phyloP scores from a whole-genome alignment of 2,113 vertebrate genomes.

The Tachysurus fulvidraco region DNA sequence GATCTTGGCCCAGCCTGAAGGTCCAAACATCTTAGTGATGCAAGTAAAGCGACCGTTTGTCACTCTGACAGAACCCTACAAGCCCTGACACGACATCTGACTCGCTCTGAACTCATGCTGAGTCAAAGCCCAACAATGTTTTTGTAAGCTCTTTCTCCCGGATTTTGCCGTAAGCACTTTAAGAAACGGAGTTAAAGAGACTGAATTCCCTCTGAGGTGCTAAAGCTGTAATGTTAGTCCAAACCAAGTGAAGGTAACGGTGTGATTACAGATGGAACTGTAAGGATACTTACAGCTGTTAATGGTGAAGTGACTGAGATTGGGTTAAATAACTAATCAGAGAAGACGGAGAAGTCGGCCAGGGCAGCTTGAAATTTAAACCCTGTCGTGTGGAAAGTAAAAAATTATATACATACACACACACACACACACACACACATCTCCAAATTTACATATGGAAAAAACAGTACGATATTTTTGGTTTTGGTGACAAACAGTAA shows the following conservation, averaged over 20 bases:
- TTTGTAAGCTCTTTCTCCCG: neutral
- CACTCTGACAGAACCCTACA: neutral
- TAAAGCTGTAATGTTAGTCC: neutral
- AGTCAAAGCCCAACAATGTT: slow-evolving; percentile 6
- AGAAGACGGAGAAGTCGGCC: neutral
- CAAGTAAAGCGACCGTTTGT: neutral
- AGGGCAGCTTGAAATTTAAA: neutral
- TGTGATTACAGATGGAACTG: neutral
- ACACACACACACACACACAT: too few relatives aligned
- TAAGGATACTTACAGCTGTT: neutral
- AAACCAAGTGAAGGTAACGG: neutral
- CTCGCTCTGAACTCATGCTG: neutral
- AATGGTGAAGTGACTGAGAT: neutral
- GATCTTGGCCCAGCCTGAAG: neutral
- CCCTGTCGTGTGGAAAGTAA: neutral
- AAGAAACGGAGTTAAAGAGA: neutral
- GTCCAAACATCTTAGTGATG: neutral
- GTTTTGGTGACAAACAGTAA: neutral
- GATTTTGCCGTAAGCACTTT: neutral
- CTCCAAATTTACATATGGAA: too few relatives aligned
- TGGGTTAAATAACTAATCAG: neutral
- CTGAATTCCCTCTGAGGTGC: neutral
- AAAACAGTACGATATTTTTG: neutral
- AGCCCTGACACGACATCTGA: slow-evolving; percentile 30
- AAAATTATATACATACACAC: too few relatives aligned